Evolutionary conservation across 1,140 invertebrate species (phyloP).

Genomic region (Schlechtendalia chinensis): DNA sequence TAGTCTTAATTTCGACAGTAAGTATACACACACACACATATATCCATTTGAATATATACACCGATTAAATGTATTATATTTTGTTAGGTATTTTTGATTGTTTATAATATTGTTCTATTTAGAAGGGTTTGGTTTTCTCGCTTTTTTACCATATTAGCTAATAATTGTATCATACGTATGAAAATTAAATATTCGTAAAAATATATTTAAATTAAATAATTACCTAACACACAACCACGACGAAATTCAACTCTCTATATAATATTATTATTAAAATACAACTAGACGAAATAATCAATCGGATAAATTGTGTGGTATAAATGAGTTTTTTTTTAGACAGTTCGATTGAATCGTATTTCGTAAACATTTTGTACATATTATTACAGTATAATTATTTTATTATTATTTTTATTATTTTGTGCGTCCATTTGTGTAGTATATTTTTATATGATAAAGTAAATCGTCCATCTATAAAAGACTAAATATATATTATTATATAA

Average conservation of each 20-base stretch:
- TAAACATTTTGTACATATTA: constrained; percentile 3
- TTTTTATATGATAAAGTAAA: background rate
- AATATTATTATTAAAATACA: background rate
- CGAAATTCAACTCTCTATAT: too few relatives aligned
- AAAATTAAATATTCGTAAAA: background rate
- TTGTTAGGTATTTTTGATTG: constrained; percentile 30
- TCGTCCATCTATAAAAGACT: background rate
- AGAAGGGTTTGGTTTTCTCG: constrained; percentile 20
- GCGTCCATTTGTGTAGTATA: constrained; percentile 17
- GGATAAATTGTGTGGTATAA: background rate
- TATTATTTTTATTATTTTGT: too few relatives aligned
- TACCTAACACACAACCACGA: background rate
- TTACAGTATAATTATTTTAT: too few relatives aligned
- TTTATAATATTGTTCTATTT: constrained; percentile 21
- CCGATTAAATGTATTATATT: background rate
- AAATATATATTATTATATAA: background rate
- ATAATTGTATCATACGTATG: background rate
- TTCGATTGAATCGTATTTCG: background rate
- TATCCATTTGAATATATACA: constrained; percentile 13
- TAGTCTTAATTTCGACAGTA: constrained; percentile 96
- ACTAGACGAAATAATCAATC: background rate
- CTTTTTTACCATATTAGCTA: constrained; percentile 45
- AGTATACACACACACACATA: constrained; percentile 60
- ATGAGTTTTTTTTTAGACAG: background rate
- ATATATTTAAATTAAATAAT: background rate